Base-by-base conservation (phyloP, 2,888 invertebrate genomes). In the Tinea trinotella region DNA sequence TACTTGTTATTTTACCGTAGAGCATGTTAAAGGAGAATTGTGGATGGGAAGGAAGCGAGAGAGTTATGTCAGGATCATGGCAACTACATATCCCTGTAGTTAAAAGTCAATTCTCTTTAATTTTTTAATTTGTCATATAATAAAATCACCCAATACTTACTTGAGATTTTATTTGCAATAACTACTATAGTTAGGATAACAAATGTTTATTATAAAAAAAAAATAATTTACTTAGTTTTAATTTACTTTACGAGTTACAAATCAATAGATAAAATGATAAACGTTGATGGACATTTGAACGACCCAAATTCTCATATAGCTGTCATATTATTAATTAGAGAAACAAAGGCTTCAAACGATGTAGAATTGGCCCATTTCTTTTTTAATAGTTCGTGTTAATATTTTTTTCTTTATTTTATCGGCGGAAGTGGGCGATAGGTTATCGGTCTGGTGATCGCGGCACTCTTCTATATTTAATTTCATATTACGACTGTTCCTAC, bases 381-480 rank as follows among this genome's bases (percentile, higher is more conserved):
- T 46, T 46, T 46, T 40, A 7, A 15, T 40, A 10, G 18, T 46
- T 40, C 13, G 40, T 40, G 40, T 40, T 40, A 15, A 40, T 44
- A 55, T 48, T 59, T 57, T 58, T 59, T 61, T 59, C 56, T 52
- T 57, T 44, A 40, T 36, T 46, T 55, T 61, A 62, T 59, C 59
- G 53, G 53, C 64, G 64, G 64, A 64, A 59, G 58, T 54, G 4
- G 36, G 52, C 52, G 62, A 62, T 64, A 64, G 3, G 58, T 50
- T 64, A 64, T 64, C 63, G 56, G n/a, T 54, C 54, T 54, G 54
- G 58, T 20, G 56, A 63, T 61, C 60, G 61, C 62, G 59, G 61
- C 40, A 9, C 55, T 59, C 57, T 63, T 64, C 58, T 35, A 24
- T 19, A 46, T 24, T 50, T 50, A 50, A 24, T 50, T 50, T 18